Evolutionary conservation across 1,140 invertebrate species (phyloP).

Genomic region (Apis cerana): DNA sequence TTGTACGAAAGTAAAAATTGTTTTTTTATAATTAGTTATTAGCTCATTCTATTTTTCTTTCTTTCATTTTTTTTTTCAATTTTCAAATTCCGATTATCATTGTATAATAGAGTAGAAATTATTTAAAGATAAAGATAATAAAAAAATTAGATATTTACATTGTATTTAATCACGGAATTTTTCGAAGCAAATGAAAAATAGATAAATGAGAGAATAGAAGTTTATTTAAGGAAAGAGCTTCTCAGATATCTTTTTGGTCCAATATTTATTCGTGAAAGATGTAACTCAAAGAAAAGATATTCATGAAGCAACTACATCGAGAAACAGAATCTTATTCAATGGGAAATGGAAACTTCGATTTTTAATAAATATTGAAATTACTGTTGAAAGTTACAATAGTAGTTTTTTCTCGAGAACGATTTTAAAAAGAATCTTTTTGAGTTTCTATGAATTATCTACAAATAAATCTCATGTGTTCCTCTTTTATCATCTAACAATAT

Average conservation of each 20-base stretch:
- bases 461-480: too few relatives aligned
- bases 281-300: neutral
- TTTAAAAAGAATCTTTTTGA: too few relatives aligned
- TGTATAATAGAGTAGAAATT: neutral
- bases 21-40: neutral
- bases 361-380: too few relatives aligned
- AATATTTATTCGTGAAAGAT: neutral
- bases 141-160: neutral
- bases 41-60: too few relatives aligned
- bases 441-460: too few relatives aligned
- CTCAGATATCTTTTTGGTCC: neutral
- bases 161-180: neutral
- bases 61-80: too few relatives aligned
- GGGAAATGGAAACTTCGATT: neutral
- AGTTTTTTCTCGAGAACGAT: too few relatives aligned
- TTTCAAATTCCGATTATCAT: too few relatives aligned
- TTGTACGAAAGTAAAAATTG: neutral
- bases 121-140: neutral
- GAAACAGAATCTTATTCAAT: neutral
- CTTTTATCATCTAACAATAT: too few relatives aligned
- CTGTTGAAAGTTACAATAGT: too few relatives aligned
- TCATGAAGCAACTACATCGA: neutral
- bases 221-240: too few relatives aligned
- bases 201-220: too few relatives aligned
- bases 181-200: neutral